Percentiles rank a stretch among this genome's conserved stretches.
Evolutionary conservation across 2,797 vertebrate genomes (phyloP).

Genomic region (Muscicapa striata): DNA sequence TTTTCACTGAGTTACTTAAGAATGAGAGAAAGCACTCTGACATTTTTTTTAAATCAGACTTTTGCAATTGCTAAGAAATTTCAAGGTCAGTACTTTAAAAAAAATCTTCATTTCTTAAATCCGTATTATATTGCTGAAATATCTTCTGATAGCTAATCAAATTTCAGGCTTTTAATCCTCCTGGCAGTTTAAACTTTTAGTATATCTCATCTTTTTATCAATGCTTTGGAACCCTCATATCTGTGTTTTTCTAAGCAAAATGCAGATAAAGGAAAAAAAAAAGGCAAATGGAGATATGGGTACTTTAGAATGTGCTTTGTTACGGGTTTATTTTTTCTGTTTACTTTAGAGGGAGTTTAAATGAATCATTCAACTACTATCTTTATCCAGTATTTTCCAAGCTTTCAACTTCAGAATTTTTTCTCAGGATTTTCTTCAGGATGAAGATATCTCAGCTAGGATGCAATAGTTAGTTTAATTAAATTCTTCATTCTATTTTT

Average conservation of each 20-base stretch:
- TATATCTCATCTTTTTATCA: neutral
- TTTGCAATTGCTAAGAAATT: neutral
- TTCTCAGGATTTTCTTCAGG: neutral
- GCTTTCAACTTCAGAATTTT: neutral
- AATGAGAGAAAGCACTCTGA: neutral
- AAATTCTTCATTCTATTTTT: neutral
- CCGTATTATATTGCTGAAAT: too few species aligned
- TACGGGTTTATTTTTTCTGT: neutral
- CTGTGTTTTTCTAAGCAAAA: neutral
- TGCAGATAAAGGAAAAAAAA: neutral
- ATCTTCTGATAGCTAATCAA: too few species aligned
- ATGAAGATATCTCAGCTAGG: neutral
- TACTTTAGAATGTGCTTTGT: neutral
- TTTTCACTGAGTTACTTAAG: neutral
- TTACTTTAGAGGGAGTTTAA: neutral
- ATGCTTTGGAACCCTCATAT: too few species aligned
- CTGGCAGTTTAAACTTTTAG: too few species aligned
- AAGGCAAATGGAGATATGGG: rapidly evolving
- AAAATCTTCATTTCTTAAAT: too few species aligned
- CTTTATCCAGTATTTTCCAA: neutral
- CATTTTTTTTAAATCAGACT: neutral
- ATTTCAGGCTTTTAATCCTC: too few species aligned
- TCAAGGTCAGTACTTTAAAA: too few species aligned
- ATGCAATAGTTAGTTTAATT: neutral
- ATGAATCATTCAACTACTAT: neutral